Percentiles rank a stretch among this genome's conserved stretches.
phyloP scores from a whole-genome alignment of 2,113 vertebrate species.

The Chitala chitala region DNA sequence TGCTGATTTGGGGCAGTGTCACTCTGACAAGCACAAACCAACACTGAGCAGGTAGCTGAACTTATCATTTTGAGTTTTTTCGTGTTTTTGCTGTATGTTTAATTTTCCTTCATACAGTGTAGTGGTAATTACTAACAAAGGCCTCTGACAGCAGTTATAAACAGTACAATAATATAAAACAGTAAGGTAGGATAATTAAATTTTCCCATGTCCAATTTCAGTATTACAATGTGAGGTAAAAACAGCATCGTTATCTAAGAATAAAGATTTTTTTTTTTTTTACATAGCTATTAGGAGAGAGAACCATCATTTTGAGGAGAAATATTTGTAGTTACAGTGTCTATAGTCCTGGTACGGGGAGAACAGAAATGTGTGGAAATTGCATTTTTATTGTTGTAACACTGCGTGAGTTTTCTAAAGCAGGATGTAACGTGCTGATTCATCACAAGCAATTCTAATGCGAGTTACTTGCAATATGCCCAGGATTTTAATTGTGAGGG shows the following conservation, averaged over 20 bases:
- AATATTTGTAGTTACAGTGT: conserved; percentile 14
- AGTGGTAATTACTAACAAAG: no score
- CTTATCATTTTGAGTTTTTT: no score
- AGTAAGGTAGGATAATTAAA: no score
- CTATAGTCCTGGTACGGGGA: neutral
- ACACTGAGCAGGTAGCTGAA: no score
- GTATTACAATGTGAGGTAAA: no score
- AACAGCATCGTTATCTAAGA: neutral
- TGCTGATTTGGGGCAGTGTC: no score
- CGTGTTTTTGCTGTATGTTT: no score
- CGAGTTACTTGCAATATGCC: neutral
- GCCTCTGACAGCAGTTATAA: no score
- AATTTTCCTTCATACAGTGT: no score
- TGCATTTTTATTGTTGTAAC: conserved; percentile 19
- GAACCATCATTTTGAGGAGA: conserved; percentile 5
- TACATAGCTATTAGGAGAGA: neutral
- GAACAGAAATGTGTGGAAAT: neutral
- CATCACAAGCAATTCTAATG: conserved; percentile 20
- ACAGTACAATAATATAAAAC: no score
- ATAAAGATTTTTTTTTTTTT: neutral
- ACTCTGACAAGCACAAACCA: no score
- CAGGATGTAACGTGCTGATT: conserved; percentile 23
- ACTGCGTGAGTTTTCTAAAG: neutral
- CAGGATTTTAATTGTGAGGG: neutral
- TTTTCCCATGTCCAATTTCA: no score